A percentile compares a stretch with the other conserved stretches of the same genome.
These are phyloP conservation scores for Pseudanteris insignis DNA, from an alignment of 2,888 invertebrate species.

Conservation along the genomic window DNA sequence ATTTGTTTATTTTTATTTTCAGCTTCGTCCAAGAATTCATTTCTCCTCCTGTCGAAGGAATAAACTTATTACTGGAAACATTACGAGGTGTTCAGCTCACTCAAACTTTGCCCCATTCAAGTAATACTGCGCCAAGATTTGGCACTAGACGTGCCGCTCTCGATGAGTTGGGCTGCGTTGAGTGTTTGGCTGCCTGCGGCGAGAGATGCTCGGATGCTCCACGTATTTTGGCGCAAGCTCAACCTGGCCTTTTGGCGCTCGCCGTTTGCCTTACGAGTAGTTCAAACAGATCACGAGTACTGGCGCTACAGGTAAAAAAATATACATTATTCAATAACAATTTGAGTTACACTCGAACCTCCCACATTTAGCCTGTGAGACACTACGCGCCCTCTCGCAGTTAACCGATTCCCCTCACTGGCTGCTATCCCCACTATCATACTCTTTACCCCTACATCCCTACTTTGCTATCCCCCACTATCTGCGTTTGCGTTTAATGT, in stretches of 20 bases:
- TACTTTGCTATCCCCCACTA: too few relatives aligned
- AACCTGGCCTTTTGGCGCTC: slow-evolving; percentile 84
- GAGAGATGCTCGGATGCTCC: slow-evolving; percentile 83
- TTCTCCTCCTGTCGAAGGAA: slow-evolving; percentile 87
- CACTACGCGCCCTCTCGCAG: too few relatives aligned
- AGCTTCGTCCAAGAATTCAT: slow-evolving; percentile 95
- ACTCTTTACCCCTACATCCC: too few relatives aligned
- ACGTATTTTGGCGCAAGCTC: slow-evolving; percentile 78
- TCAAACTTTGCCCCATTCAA: slow-evolving; percentile 72
- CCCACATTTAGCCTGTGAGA: too few relatives aligned
- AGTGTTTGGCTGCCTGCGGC: slow-evolving; percentile 85
- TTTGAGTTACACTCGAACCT: too few relatives aligned
- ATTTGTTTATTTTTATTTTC: slow-evolving; percentile 52
- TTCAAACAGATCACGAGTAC: slow-evolving; percentile 83
- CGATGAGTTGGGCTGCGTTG: slow-evolving; percentile 89
- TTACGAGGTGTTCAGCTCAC: slow-evolving; percentile 86
- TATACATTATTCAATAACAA: too few relatives aligned
- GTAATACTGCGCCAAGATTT: slow-evolving; percentile 57
- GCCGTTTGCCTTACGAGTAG: slow-evolving; percentile 90
- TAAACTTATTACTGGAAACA: slow-evolving; percentile 83
- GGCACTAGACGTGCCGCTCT: slow-evolving; percentile 75
- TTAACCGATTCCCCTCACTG: too few relatives aligned
- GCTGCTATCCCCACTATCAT: too few relatives aligned
- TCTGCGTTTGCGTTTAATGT: too few relatives aligned
- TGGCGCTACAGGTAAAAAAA: slow-evolving; percentile 91